phyloP scores from a whole-genome alignment of 2,113 vertebrate species.

The Recurvirostra avosetta region DNA sequence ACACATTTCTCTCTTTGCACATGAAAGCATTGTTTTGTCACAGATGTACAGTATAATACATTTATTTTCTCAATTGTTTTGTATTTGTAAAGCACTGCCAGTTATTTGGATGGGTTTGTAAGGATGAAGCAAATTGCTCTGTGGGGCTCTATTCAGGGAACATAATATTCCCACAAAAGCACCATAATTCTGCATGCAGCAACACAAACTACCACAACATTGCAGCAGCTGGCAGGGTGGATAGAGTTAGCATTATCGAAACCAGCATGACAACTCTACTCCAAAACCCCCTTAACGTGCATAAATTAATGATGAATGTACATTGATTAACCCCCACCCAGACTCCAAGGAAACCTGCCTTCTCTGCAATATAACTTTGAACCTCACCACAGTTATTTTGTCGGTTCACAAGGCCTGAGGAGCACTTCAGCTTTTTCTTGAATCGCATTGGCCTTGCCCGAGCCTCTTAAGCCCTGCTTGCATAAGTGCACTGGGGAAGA shows the following conservation, averaged over 20 bases:
- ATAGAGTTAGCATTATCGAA: conserved; percentile 24
- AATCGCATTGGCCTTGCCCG: neutral
- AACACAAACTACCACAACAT: conserved; percentile 49
- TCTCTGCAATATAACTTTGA: neutral
- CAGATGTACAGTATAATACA: conserved; percentile 62
- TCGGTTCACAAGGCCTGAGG: neutral
- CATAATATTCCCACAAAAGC: conserved; percentile 68
- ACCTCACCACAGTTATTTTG: neutral
- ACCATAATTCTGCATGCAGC: conserved; percentile 63
- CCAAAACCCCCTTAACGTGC: conserved; percentile 11
- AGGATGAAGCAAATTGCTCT: conserved; percentile 66
- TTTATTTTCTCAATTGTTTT: conserved; percentile 71
- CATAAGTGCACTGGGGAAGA: neutral
- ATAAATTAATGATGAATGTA: conserved; percentile 62
- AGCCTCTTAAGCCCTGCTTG: neutral
- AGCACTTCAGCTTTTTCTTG: neutral
- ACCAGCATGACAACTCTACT: conserved; percentile 12
- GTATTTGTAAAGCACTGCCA: conserved; percentile 63
- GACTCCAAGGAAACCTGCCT: neutral
- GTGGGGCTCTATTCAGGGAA: conserved; percentile 62
- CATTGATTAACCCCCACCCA: conserved; percentile 48
- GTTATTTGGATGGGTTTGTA: conserved; percentile 61
- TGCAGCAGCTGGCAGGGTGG: conserved; percentile 45
- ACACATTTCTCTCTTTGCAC: conserved; percentile 60
- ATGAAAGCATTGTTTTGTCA: conserved; percentile 69